Evolutionary conservation across 2,797 vertebrate genomes (phyloP).

Genomic region (Myioborus miniatus): DNA sequence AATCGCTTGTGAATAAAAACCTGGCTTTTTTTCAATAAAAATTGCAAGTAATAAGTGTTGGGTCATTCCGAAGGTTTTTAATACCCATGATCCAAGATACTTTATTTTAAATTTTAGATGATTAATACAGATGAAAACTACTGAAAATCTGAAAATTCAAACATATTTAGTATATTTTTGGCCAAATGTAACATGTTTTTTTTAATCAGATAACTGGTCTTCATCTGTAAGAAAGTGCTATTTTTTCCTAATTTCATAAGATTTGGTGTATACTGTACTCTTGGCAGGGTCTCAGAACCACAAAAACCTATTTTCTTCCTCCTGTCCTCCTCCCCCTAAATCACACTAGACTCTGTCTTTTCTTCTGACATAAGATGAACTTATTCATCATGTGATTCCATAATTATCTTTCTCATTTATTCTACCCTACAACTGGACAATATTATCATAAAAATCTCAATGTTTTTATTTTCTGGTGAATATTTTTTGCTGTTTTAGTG

Average conservation of each 20-base stretch:
- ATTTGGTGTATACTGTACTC: neutral
- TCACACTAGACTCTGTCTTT: neutral
- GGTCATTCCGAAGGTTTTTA: neutral
- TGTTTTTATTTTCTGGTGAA: neutral
- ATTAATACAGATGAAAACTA: neutral
- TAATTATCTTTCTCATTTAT: neutral
- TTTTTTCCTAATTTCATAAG: neutral
- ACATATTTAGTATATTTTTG: neutral
- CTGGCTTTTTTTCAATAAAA: neutral
- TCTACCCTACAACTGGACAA: neutral
- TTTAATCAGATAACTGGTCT: neutral
- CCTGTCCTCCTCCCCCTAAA: neutral
- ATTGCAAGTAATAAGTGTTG: neutral
- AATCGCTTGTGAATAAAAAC: neutral
- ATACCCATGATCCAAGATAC: fast-evolving
- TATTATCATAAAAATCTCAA: neutral
- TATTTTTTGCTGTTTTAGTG: neutral
- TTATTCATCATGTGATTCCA: neutral
- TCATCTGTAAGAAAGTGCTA: neutral
- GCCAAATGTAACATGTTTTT: neutral
- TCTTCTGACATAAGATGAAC: neutral
- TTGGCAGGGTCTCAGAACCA: neutral
- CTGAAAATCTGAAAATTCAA: neutral
- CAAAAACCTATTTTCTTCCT: neutral
- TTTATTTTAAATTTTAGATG: neutral